Evolutionary conservation across 2,888 invertebrate species (phyloP).

Genomic region (Hyppa rectilinea): DNA sequence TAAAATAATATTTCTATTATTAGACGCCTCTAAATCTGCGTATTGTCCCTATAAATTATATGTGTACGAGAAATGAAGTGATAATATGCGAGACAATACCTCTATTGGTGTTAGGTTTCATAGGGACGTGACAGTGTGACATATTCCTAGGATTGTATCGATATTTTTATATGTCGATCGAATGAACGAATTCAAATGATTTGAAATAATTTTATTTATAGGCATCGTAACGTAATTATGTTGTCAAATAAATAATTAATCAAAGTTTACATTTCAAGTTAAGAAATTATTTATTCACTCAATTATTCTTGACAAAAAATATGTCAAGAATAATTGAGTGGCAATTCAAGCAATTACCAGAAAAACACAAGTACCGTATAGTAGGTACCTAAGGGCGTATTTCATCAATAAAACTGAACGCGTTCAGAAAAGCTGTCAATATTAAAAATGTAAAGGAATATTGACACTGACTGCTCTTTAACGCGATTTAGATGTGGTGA

Average conservation of each 20-base stretch:
- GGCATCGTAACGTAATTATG: neutral
- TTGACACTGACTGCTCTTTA: too few relatives aligned
- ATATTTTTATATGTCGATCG: constrained; percentile 20
- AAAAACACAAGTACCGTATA: constrained; percentile 5
- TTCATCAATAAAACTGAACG: too few relatives aligned
- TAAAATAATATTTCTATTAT: constrained; percentile 78
- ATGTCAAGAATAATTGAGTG: constrained; percentile 14
- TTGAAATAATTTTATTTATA: neutral
- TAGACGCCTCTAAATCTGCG: constrained; percentile 82
- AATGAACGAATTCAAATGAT: neutral
- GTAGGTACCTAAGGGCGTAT: too few relatives aligned
- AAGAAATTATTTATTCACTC: too few relatives aligned
- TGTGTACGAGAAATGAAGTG: constrained; percentile 80
- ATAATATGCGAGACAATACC: constrained; percentile 84
- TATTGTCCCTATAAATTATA: constrained; percentile 81
- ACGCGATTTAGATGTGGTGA: too few relatives aligned
- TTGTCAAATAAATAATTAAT: neutral
- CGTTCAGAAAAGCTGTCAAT: too few relatives aligned
- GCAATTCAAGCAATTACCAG: constrained; percentile 21
- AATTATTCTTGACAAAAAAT: too few relatives aligned
- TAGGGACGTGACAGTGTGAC: constrained; percentile 67
- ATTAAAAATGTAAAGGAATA: too few relatives aligned
- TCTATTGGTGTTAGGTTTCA: constrained; percentile 71
- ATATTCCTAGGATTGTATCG: constrained; percentile 43
- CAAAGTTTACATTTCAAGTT: neutral